phyloP scores from a whole-genome alignment of 2,797 vertebrate genomes.

The Serranus cabrilla region DNA sequence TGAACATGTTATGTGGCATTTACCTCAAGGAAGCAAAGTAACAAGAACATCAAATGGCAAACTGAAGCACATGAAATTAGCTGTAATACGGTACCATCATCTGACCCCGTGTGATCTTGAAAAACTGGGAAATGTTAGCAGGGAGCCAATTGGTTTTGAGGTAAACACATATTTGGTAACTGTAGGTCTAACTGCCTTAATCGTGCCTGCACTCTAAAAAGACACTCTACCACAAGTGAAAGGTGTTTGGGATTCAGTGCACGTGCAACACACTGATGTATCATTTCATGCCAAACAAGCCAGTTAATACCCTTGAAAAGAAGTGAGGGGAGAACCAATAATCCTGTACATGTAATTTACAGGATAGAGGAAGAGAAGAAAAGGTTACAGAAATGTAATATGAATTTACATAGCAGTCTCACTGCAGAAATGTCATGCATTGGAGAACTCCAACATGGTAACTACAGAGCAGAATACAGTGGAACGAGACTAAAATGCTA shows the following conservation, averaged over 20 bases:
- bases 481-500: not conserved
- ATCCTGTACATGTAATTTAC: conserved; percentile 46
- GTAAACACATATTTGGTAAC: conserved; percentile 14
- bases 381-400: conserved; percentile 12
- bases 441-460: not conserved
- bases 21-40: conserved; percentile 32
- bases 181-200: not conserved
- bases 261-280: conserved; percentile 52
- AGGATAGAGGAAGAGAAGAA: conserved; percentile 19
- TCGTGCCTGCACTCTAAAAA: not conserved
- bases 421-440: not conserved
- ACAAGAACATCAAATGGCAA: conserved; percentile 20
- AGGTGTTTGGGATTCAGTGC: conserved; percentile 17
- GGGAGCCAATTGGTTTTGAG: conserved; percentile 6
- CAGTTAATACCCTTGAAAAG: conserved; percentile 61
- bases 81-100: not conserved
- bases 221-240: not conserved
- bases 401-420: not conserved
- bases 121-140: conserved; percentile 16
- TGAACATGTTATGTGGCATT: conserved; percentile 51
- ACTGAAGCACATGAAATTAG: not conserved
- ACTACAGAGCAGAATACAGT: not conserved
- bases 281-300: conserved; percentile 61
- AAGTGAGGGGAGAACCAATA: conserved; percentile 20
- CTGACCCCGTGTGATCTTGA: not conserved